A percentile compares a stretch with the other conserved stretches of the same genome.
Evolutionary conservation across 2,888 invertebrate genomes (phyloP).

Genomic region (Coecobrya sp.): DNA sequence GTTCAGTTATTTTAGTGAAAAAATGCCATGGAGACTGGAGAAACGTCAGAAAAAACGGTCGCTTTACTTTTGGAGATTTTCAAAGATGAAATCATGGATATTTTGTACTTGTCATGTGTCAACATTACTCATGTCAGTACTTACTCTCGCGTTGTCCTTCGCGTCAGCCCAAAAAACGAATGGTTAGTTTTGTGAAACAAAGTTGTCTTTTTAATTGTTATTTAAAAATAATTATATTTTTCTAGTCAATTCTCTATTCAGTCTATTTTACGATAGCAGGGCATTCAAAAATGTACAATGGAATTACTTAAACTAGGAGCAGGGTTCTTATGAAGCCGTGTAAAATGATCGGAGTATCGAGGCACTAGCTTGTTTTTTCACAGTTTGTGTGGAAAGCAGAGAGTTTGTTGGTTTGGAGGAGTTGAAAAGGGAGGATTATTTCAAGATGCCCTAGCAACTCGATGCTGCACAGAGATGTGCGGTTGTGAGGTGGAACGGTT

Average conservation of each 20-base stretch:
- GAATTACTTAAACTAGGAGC: no score
- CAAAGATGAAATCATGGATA: not conserved
- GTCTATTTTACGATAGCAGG: no score
- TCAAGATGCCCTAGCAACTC: not conserved
- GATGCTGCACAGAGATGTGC: not conserved
- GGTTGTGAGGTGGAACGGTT: slow-evolving; percentile 43
- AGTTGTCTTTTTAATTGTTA: no score
- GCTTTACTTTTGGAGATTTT: not conserved
- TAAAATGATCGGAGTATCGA: not conserved
- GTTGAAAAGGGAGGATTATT: not conserved
- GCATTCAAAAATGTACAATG: no score
- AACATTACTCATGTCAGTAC: not conserved
- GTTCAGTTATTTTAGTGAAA: not conserved
- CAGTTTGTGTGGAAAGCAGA: no score
- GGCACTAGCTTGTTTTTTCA: not conserved
- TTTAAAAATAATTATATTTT: no score
- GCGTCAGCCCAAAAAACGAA: no score
- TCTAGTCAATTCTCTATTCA: no score
- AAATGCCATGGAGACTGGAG: slow-evolving; percentile 6
- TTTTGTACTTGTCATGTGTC: not conserved
- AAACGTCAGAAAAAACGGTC: not conserved
- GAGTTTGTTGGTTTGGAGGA: not conserved
- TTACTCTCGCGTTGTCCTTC: not conserved
- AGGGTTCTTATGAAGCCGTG: not conserved
- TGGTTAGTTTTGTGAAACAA: no score